Evolutionary conservation across 2,113 vertebrate genomes (phyloP).

Genomic region (Daphoenositta chrysoptera): DNA sequence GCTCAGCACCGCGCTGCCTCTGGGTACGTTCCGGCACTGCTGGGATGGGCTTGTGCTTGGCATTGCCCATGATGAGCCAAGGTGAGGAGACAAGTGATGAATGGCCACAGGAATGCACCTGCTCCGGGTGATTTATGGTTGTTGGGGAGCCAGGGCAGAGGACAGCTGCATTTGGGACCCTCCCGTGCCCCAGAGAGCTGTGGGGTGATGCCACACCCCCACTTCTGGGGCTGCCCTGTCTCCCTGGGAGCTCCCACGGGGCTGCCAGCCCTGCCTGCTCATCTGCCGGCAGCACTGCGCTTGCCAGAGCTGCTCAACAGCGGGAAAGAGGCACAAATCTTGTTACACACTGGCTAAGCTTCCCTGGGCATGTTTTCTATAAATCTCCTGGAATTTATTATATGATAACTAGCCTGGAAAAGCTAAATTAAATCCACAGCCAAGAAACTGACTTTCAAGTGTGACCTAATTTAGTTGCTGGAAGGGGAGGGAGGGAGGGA

Average conservation of each 20-base stretch:
- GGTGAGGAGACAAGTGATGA: neutral
- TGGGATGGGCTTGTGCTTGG: neutral
- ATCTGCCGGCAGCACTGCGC: neutral
- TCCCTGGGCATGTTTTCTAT: constrained; percentile 60
- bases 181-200: fast-evolving
- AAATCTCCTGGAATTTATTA: constrained; percentile 62
- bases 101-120: neutral
- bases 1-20: neutral
- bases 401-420: constrained; percentile 61
- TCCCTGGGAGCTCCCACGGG: neutral
- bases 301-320: neutral
- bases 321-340: constrained; percentile 44
- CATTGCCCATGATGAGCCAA: constrained; percentile 12
- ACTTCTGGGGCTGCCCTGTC: fast-evolving
- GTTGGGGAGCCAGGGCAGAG: neutral
- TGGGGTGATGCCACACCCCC: neutral
- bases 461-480: constrained; percentile 38
- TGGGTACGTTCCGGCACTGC: fast-evolving
- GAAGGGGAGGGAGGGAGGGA: neutral
- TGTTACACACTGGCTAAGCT: constrained; percentile 52
- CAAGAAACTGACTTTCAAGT: constrained; percentile 59
- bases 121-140: constrained; percentile 27
- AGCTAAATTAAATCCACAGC: constrained; percentile 56
- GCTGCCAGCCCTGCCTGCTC: neutral
- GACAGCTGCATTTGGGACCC: fast-evolving